Conservation (phyloP, 2,888 invertebrate species). For the Perdita meconis region DNA sequence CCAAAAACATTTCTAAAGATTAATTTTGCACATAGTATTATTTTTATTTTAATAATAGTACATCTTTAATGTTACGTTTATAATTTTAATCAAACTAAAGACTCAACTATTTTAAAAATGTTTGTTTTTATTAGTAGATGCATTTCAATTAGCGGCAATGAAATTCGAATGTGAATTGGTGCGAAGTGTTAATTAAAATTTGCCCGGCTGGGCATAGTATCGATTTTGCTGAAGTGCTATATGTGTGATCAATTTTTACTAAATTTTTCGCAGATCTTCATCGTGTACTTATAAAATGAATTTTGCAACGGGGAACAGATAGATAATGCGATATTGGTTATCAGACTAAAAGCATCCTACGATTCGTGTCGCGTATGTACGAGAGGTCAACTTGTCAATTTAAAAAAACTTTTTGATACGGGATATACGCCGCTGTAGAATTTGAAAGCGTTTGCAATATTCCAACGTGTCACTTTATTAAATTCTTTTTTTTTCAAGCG, state of each 20-base stretch:
- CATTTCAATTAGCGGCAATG: slow-evolving; percentile 5
- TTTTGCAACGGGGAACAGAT: slow-evolving; percentile 27
- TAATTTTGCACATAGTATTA: too few relatives aligned
- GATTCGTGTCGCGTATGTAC: slow-evolving; percentile 6
- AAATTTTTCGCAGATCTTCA: slow-evolving; percentile 36
- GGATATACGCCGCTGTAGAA: not conserved
- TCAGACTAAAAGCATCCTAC: slow-evolving; percentile 48
- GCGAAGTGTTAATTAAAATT: slow-evolving; percentile 26
- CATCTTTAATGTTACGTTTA: too few relatives aligned
- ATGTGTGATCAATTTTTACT: slow-evolving; percentile 46
- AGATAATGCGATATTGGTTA: slow-evolving; percentile 46
- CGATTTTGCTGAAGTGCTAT: slow-evolving; percentile 8
- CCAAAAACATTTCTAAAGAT: too few relatives aligned
- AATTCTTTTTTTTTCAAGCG: not conserved
- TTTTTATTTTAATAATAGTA: too few relatives aligned
- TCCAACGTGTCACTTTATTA: not conserved
- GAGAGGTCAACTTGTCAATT: slow-evolving; percentile 32
- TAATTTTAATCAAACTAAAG: too few relatives aligned
- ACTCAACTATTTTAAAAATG: too few relatives aligned
- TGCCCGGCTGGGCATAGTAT: not conserved
- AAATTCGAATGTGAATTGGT: not conserved
- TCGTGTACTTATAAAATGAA: slow-evolving; percentile 33
- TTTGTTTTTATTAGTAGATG: too few relatives aligned
- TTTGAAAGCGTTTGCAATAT: not conserved
- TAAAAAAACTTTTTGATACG: slow-evolving; percentile 12